phyloP scores from a whole-genome alignment of 2,113 vertebrate species.

The Otolemur garnettii region DNA sequence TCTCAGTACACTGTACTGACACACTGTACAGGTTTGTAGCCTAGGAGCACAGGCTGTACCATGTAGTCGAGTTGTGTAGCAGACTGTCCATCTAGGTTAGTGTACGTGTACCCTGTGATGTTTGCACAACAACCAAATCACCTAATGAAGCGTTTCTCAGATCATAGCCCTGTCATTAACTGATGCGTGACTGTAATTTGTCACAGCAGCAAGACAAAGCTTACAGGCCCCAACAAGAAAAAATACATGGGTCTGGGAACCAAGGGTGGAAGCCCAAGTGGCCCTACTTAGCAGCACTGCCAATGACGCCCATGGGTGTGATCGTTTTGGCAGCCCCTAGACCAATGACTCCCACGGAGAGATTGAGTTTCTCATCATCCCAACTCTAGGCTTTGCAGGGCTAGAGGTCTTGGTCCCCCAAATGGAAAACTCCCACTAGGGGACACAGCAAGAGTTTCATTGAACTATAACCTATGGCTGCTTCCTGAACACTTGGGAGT shows the following conservation, averaged over 20 bases:
- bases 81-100: too few species aligned
- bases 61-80: too few species aligned
- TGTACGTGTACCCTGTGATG: too few species aligned
- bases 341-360: neutral
- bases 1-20: too few species aligned
- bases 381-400: neutral
- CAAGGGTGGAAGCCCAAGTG: neutral
- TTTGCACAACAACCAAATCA: too few species aligned
- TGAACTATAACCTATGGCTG: neutral
- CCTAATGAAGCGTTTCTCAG: too few species aligned
- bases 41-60: too few species aligned
- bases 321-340: neutral
- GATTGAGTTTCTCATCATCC: neutral
- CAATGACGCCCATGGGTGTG: neutral
- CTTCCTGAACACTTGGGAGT: neutral
- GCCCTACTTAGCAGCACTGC: too few species aligned
- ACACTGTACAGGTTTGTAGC: too few species aligned
- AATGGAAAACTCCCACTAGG: neutral
- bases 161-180: too few species aligned
- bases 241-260: neutral
- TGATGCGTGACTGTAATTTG: neutral
- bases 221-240: neutral
- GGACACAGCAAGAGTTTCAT: neutral
- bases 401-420: neutral
- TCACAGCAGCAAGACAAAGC: neutral